Percentiles rank a stretch among this genome's conserved stretches.
These are phyloP conservation scores for Enteromius viviparus DNA, from an alignment of 2,797 vertebrate genomes.

Conservation along the genomic window DNA sequence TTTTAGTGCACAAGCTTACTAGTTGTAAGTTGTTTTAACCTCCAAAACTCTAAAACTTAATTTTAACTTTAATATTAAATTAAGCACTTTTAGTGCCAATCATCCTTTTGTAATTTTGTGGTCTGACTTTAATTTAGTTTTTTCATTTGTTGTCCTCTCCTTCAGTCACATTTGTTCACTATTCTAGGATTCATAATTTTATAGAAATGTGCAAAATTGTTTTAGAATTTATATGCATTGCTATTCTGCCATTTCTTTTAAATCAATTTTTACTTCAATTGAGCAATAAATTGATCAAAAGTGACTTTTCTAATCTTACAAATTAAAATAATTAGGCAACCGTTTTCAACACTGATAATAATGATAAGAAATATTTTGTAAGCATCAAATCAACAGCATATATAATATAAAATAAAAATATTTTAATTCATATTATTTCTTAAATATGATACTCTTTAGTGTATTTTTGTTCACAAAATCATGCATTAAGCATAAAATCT, in stretches of 20 bases:
- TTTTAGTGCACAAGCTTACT: neutral
- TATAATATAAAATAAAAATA: neutral
- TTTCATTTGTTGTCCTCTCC: neutral
- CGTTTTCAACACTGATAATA: neutral
- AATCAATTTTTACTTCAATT: too few relatives aligned
- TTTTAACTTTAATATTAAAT: too few relatives aligned
- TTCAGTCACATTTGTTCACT: neutral
- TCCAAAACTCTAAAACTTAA: neutral
- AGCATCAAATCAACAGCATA: neutral
- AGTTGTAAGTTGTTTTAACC: neutral
- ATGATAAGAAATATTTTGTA: neutral
- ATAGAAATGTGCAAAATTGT: neutral
- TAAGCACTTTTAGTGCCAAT: neutral
- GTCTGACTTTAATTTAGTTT: neutral
- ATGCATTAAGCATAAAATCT: neutral
- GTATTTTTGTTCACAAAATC: neutral
- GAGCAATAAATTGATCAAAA: neutral
- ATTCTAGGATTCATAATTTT: neutral
- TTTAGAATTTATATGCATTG: neutral
- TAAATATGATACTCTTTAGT: too few relatives aligned
- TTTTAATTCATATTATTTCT: neutral
- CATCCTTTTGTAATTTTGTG: neutral
- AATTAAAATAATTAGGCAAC: neutral
- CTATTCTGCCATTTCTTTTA: neutral
- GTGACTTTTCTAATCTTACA: slow-evolving; percentile 1